Conservation (phyloP, 2,888 invertebrate genomes). For the Steinernema scapterisci region DNA sequence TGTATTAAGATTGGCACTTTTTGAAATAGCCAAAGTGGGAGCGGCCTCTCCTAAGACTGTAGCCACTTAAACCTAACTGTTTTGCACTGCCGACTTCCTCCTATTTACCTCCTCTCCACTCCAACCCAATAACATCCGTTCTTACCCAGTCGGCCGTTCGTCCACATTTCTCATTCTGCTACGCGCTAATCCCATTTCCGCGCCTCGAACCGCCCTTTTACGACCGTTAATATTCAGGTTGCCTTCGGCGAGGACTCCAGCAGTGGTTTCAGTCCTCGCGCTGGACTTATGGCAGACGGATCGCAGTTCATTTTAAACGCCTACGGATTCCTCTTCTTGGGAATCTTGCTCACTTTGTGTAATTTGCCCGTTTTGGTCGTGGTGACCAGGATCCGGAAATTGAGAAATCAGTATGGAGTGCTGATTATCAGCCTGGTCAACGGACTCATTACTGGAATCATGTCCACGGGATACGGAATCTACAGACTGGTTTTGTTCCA, state of each 20-base stretch:
- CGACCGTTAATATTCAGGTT: neutral
- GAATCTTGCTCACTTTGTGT: neutral
- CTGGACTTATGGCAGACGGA: neutral
- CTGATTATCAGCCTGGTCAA: conserved; percentile 1
- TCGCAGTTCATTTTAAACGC: neutral
- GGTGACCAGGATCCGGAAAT: neutral
- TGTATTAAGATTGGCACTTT: too few species aligned
- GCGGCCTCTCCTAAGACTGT: too few species aligned
- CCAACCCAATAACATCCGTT: too few species aligned
- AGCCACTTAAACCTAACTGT: too few species aligned
- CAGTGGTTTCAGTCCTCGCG: neutral
- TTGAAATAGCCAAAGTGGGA: too few species aligned
- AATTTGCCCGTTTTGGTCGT: conserved; percentile 4
- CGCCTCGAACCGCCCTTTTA: conserved; percentile 4
- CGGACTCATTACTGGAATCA: neutral
- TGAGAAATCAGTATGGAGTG: conserved; percentile 7
- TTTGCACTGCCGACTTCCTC: too few species aligned
- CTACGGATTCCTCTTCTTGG: conserved; percentile 10
- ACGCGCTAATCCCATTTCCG: neutral
- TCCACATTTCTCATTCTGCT: too few species aligned
- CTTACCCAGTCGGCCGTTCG: too few species aligned
- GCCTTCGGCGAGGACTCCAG: neutral
- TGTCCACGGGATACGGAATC: conserved; percentile 4
- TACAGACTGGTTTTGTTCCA: neutral
- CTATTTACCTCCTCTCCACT: too few species aligned